Percentiles rank a stretch among this genome's conserved stretches.
Evolutionary conservation across 2,113 vertebrate species (phyloP).

Genomic region (Apistogramma diplotaenia): DNA sequence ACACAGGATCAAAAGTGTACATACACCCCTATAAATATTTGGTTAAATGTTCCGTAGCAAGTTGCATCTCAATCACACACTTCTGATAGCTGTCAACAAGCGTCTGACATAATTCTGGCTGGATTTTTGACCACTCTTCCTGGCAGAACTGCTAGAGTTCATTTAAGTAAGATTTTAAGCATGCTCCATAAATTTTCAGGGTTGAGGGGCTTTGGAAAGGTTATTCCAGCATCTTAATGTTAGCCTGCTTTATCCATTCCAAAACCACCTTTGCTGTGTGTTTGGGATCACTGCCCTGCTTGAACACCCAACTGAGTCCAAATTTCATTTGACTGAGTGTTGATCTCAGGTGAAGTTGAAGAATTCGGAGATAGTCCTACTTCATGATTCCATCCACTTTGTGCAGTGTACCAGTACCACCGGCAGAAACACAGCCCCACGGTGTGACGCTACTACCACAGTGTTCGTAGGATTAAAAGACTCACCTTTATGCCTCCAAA

Average conservation of each 20-base stretch:
- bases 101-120: neutral
- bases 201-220: neutral
- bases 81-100: neutral
- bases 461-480: neutral
- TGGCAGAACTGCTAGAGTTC: neutral
- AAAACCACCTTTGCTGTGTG: too few relatives aligned
- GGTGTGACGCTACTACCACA: neutral
- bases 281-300: neutral
- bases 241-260: neutral
- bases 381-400: neutral
- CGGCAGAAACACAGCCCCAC: neutral
- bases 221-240: neutral
- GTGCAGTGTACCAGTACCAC: neutral
- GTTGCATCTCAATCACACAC: neutral
- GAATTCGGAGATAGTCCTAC: neutral
- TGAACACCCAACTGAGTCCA: neutral
- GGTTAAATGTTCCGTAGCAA: neutral
- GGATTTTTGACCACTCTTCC: neutral
- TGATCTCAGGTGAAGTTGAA: neutral
- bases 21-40: neutral
- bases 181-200: neutral
- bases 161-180: neutral
- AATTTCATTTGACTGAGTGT: neutral
- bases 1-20: neutral
- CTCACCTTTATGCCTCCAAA: neutral